These are phyloP conservation scores for Alligator mississippiensis DNA, from an alignment of 2,113 vertebrate genomes.

Conservation along the genomic window DNA sequence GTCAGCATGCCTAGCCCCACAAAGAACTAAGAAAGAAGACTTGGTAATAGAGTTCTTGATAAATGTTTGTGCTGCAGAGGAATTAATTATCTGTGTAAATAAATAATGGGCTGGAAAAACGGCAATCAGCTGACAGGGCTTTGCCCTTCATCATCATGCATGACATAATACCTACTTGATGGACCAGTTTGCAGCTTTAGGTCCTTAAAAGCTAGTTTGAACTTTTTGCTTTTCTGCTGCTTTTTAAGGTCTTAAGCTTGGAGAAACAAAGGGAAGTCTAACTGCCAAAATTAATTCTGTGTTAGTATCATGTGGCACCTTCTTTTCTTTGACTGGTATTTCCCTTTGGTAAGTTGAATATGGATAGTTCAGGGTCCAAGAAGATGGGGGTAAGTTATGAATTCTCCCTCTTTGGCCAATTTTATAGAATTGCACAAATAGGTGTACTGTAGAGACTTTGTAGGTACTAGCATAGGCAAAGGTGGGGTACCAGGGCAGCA, in stretches of 20 bases:
- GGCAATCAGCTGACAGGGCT: conserved; percentile 12
- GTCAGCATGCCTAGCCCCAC: conserved; percentile 45
- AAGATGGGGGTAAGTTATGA: neutral
- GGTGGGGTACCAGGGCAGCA: too few species aligned
- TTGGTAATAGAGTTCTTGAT: conserved; percentile 51
- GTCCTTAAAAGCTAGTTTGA: accelerated
- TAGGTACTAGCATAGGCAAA: too few species aligned
- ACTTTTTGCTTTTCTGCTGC: neutral
- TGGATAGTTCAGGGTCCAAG: neutral
- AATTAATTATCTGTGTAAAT: conserved; percentile 70
- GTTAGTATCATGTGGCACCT: accelerated
- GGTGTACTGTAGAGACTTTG: neutral
- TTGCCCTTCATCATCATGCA: neutral
- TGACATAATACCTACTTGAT: neutral
- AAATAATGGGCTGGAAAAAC: conserved; percentile 52
- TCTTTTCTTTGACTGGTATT: neutral
- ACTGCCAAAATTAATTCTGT: neutral
- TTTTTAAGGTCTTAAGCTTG: neutral
- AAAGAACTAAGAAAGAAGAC: conserved; percentile 25
- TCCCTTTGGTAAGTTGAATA: neutral
- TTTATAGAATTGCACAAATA: neutral
- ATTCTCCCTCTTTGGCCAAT: neutral
- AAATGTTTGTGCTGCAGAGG: conserved; percentile 59
- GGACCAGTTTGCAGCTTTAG: conserved; percentile 15
- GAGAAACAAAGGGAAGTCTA: neutral